Evolutionary conservation across 2,797 vertebrate species (phyloP).

Genomic region (Vultur gryphus): DNA sequence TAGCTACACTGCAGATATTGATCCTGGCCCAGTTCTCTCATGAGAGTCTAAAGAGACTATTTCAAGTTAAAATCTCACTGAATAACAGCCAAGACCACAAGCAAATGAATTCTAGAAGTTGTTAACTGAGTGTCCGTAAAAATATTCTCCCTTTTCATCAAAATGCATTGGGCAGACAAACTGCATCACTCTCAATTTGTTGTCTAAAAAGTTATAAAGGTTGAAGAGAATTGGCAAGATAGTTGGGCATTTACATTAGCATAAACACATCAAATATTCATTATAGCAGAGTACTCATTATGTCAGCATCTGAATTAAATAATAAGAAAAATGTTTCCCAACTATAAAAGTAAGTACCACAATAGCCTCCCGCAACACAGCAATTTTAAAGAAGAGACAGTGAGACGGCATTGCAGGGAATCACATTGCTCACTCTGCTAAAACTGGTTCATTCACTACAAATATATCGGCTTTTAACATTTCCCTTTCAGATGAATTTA

Average conservation of each 20-base stretch:
- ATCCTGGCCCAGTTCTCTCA: background rate
- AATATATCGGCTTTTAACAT: background rate
- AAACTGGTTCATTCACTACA: background rate
- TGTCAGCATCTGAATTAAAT: constrained; percentile 50
- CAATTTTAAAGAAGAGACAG: background rate
- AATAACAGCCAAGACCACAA: background rate
- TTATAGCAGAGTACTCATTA: constrained; percentile 37
- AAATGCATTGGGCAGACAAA: background rate
- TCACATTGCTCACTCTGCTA: background rate
- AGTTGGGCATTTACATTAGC: constrained; percentile 2
- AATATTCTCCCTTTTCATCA: background rate
- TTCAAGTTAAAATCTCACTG: background rate
- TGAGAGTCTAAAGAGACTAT: background rate
- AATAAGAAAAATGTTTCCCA: constrained; percentile 42
- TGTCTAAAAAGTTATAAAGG: background rate
- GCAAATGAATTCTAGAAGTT: background rate
- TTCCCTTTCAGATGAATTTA: background rate
- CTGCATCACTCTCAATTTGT: background rate
- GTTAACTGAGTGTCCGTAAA: background rate
- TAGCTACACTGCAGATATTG: background rate
- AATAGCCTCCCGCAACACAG: background rate
- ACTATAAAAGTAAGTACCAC: constrained; percentile 11
- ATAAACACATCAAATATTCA: constrained; percentile 61
- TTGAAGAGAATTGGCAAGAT: background rate
- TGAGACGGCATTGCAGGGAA: background rate